Base-by-base conservation (phyloP, 2,113 vertebrate genomes). In the Dolichallabes microphthalmus region DNA sequence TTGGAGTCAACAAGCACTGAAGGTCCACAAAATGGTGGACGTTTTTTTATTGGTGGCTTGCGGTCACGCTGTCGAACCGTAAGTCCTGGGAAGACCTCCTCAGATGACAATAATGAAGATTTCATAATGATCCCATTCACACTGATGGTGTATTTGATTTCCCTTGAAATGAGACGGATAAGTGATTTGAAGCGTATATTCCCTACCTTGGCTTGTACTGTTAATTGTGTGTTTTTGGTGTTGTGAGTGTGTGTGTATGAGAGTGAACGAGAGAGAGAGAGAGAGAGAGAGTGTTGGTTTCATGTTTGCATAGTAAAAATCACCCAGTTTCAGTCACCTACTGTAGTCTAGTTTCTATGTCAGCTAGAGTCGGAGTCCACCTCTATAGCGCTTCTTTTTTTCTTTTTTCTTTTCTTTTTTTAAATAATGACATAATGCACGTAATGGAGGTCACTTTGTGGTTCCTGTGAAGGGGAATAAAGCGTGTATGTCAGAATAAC, bases 241-340 rank as follows among this genome's bases (percentile, higher is more conserved):
- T 53, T 69, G 14, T 35, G 66, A 35, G 30, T 25, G 35, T 45
- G 45, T 45, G 45, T 45, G 45, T 45, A 45, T 45, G 45, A 45
- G 7, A 45, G 45, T 8, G 45, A 45, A 45, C 7, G 6, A 45
- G 17, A 57, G 52, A 20, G 74, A 32, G 52, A 19, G 80, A 14
- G 9, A 30, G 50, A 12, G 39, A 27, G 45, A 53, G 61, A n/a
- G 39, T 19, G 50, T 45, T 52, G 61, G 82, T 82, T 88, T 88
- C 82, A 76, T 86, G 85, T 89, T 89, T 86, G 75, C 88, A 86
- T 85, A 88, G 80, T 68, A 85, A 82, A 87, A 82, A 69, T 82
- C 71, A 39, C 55, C 50, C 64, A 86, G 71, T 86, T 86, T 84
- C 85, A 88, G 74, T 88, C 82, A 50, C 73, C 50, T 45, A n/a